Evolutionary conservation across 2,113 vertebrate genomes (phyloP), one percentile per base, ranked within the genome.

Genomic region (Misgurnus mizolepis): DNA sequence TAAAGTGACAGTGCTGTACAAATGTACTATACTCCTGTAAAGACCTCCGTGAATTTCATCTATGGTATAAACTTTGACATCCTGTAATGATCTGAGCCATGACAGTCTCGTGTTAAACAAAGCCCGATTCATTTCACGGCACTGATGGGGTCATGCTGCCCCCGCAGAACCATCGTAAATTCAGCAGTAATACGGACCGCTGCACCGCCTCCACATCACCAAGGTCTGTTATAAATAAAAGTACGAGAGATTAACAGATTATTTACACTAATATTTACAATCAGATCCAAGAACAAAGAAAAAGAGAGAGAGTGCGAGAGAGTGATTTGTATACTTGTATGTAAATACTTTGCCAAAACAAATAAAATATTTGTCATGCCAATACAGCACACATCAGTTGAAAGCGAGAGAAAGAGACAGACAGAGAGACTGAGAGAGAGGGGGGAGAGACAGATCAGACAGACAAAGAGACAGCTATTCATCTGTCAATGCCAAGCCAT

Each of bases 401-500:
- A 34, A 12, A 53, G 47, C 39, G 68, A 71, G 22, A 22, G 22
- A 22, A 1, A 22, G 68, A 55, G 22, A 15, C 22, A 71, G 22
- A 39, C 39, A n/a, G 64, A 67, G 40, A 67, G 34, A 66, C 10
- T 39, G 22, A 39, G 34, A 66, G 27, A 66, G 64, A 43, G 11
- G 43, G 34, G 39, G 62, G 5, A 34, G 47, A 49, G 49, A 50
- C 49, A 4, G 4, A 50, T 50, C 45, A 6, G 65, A 45, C 53
- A 61, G 71, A 75, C 56, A 47, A 62, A 75, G 72, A 61, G 58
- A 49, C 27, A 64, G 68, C 22, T 3, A 55, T 17, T 56, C 75
- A 66, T 40, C 34, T 1, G 34, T 15, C 27, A 34, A 7, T 39
- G 68, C 49, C 68, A 17, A 53, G 53, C 49, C 68, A 55, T 8